phyloP scores from a whole-genome alignment of 2,888 invertebrate species.

The Idaea biselata region DNA sequence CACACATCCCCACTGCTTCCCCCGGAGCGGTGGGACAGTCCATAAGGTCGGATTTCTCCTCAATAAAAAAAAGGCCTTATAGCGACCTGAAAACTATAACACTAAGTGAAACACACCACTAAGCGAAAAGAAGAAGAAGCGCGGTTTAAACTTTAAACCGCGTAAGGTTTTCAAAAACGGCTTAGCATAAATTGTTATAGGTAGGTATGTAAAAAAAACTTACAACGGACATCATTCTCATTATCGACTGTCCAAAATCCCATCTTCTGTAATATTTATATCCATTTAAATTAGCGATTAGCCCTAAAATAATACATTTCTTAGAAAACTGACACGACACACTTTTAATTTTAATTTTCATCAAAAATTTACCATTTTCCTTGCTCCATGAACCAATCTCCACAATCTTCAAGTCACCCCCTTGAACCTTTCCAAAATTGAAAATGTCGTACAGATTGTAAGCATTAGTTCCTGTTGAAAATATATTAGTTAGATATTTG shows the following conservation, averaged over 20 bases:
- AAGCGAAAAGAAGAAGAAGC: too few species aligned
- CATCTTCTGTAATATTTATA: constrained; percentile 56
- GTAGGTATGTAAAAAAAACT: constrained; percentile 29
- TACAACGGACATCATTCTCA: constrained; percentile 54
- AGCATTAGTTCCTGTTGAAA: neutral
- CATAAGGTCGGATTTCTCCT: too few species aligned
- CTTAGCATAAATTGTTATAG: constrained; percentile 5
- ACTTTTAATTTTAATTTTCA: neutral
- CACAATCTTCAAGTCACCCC: constrained; percentile 40
- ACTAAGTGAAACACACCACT: too few species aligned
- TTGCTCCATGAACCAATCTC: constrained; percentile 40
- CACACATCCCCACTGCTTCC: too few species aligned
- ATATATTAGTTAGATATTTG: too few species aligned
- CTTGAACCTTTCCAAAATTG: constrained; percentile 58
- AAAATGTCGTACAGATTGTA: constrained; percentile 46
- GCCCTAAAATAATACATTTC: constrained; percentile 21
- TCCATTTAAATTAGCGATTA: constrained; percentile 33
- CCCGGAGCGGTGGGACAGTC: too few species aligned
- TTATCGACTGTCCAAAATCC: constrained; percentile 46
- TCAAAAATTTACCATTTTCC: constrained; percentile 22
- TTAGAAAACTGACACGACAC: neutral
- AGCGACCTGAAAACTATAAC: too few species aligned
- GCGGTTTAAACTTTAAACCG: too few species aligned
- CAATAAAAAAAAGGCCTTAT: too few species aligned
- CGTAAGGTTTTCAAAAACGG: too few species aligned